phyloP scores from a whole-genome alignment of 1,140 invertebrate species.

The Leptinotarsa texana region DNA sequence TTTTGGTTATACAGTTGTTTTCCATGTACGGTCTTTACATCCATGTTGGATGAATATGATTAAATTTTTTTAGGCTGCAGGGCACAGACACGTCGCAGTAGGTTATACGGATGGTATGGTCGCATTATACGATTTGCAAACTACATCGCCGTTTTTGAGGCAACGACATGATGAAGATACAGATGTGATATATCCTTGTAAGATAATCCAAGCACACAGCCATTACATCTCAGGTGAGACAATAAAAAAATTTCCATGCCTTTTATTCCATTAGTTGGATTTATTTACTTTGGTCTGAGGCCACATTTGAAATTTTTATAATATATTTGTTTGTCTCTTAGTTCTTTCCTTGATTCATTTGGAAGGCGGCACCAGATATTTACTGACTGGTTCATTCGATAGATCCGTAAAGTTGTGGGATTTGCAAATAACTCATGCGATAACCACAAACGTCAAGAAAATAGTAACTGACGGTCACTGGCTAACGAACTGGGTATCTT shows the following conservation, averaged over 20 bases:
- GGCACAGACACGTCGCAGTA: slow-evolving; percentile 46
- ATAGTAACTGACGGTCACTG: slow-evolving; percentile 44
- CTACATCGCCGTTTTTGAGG: slow-evolving; percentile 33
- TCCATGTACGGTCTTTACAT: no score
- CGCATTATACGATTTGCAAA: slow-evolving; percentile 44
- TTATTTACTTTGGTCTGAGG: no score
- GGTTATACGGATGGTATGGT: slow-evolving; percentile 51
- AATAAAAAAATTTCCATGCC: neutral
- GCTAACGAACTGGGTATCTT: slow-evolving; percentile 44
- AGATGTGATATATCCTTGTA: slow-evolving; percentile 35
- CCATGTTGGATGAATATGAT: no score
- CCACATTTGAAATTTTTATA: no score
- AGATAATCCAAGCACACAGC: slow-evolving; percentile 38
- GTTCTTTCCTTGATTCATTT: slow-evolving; percentile 39
- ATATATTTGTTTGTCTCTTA: slow-evolving; percentile 7
- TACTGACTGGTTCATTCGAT: slow-evolving; percentile 44
- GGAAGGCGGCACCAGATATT: slow-evolving; percentile 41
- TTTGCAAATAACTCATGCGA: slow-evolving; percentile 31
- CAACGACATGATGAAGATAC: slow-evolving; percentile 27
- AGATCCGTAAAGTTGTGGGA: slow-evolving; percentile 46
- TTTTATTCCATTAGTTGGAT: neutral
- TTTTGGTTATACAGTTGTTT: no score
- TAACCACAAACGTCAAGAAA: slow-evolving; percentile 30
- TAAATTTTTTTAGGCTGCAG: slow-evolving; percentile 38
- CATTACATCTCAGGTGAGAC: slow-evolving; percentile 41